Base-by-base conservation (phyloP, 2,888 invertebrate genomes). In the Xylocampa areola region DNA sequence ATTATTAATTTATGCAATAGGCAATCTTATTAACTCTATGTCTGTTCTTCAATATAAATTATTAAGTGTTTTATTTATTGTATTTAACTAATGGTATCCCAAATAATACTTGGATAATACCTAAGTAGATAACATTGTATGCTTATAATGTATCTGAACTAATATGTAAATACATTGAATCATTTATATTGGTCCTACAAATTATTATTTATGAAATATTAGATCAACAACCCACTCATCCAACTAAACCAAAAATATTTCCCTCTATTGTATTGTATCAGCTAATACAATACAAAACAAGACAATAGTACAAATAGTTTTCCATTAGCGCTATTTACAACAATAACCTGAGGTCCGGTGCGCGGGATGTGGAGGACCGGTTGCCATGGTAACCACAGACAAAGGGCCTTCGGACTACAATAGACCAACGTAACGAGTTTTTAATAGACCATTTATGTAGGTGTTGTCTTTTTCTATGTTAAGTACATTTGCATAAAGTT, bases 231-330 rank as follows among this genome's bases (percentile, higher is more conserved):
- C 6, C 25, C 19, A 30, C 5, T 25, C 35, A 35, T 47, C 33
- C 29, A 23, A 40, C 32, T 11, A n/a, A 61, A 50, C 43, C 47
- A 62, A 62, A 61, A 66, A 62, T 54, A 68, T 47, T 29, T 23
- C 30, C 14, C 25, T n/a, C 35, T 25, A 41, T 60, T 59, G 51
- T 54, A 53, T 68, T 54, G 36, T 68, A 36, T 32, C 27, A 17
- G 25, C 21, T 62, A 48, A 54, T 50, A 69, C 58, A 68, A 73
- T 60, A 48, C 51, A 48, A 36, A 43, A 27, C 33, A n/a, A 44
- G 39, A 71, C 72, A 73, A 73, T 73, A 41, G 74, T 62, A 58
- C 61, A 73, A 73, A 73, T 73, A 73, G 73, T 73, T 73, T 64
- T 55, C 68, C 71, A 73, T 71, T 73, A 74, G 68, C 36, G 50